Evolutionary conservation across 2,113 vertebrate genomes (phyloP).

Genomic region (Azemiops feae): DNA sequence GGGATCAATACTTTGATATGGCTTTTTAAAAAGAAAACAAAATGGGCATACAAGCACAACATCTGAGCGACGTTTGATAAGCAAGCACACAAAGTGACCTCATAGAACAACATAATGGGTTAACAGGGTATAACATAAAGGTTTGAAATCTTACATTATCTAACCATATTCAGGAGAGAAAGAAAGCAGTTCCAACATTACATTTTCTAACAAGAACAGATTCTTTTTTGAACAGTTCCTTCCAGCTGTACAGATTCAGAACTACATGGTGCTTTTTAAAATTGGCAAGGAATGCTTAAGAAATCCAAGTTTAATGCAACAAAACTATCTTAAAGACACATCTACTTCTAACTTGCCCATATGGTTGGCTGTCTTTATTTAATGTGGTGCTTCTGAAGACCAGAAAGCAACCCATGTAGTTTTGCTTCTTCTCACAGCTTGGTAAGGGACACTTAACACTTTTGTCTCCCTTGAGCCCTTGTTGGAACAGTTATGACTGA

Average conservation of each 20-base stretch:
- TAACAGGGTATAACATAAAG: not conserved
- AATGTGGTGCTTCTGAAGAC: not conserved
- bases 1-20: not conserved
- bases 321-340: not conserved
- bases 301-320: not conserved
- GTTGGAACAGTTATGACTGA: not conserved
- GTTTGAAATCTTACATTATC: slow-evolving; percentile 1
- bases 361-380: not conserved
- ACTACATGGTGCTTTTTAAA: slow-evolving; percentile 9
- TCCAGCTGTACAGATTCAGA: not conserved
- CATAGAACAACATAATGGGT: not conserved
- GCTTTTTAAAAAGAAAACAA: not conserved
- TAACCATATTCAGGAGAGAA: not conserved
- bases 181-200: slow-evolving; percentile 10
- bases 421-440: not conserved
- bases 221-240: not conserved
- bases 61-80: not conserved
- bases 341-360: not conserved
- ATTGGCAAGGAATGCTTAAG: not conserved
- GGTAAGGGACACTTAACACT: not conserved
- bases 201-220: not conserved
- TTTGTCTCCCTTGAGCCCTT: not conserved
- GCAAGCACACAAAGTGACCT: not conserved
- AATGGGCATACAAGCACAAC: not conserved
- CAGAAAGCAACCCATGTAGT: not conserved